Percentiles rank a stretch among this genome's conserved stretches.
Evolutionary conservation across 1,140 invertebrate genomes (phyloP).

Genomic region (roundworm (Caenorhabditis elegans)): WBcel235 BX284604.4:5703001-5703500

Average conservation of each 20-base stretch:
- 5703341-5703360: not conserved
- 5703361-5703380: conserved; percentile 10
- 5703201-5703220: too few species aligned
- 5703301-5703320: not conserved
- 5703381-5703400: not conserved
- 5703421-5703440: not conserved
- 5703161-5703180: conserved; percentile 13
- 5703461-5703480: not conserved
- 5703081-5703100: conserved; percentile 45
- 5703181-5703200: too few species aligned
- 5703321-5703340: not conserved
- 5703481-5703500: not conserved
- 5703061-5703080: conserved; percentile 37
- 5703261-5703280: not conserved
- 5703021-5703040: conserved; percentile 38
- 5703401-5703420: conserved; percentile 12
- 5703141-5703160: not conserved
- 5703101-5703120: conserved; percentile 31
- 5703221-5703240: not conserved
- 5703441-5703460: conserved; percentile 20
- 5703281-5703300: not conserved
- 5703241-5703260: conserved; percentile 5
- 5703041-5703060: conserved; percentile 37
- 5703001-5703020: too few species aligned
- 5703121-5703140: not conserved